A percentile compares a stretch with the other conserved stretches of the same genome.
phyloP scores from a whole-genome alignment of 35 echinoderm and acorn worm genomes.

The Acanthaster planci region DNA sequence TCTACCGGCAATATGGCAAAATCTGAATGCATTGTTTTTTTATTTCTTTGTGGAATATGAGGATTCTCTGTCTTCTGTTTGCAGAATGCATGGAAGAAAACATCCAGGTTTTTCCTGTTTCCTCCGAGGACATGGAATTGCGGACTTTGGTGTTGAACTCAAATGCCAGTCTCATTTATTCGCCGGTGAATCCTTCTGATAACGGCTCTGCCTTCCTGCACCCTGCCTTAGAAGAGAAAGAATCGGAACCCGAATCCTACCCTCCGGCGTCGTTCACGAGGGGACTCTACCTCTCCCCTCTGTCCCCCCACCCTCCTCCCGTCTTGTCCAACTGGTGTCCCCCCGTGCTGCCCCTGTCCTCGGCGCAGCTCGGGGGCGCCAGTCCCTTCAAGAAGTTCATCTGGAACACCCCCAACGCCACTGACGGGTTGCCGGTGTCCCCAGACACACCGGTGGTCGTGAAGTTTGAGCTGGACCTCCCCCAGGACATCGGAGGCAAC shows the following conservation, averaged over 20 bases:
- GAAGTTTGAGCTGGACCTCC: slow-evolving; percentile 46
- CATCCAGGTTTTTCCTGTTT: neutral
- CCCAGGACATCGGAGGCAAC: slow-evolving; percentile 47
- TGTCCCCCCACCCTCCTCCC: neutral
- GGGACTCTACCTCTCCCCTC: no score
- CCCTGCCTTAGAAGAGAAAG: neutral
- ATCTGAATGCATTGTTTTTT: no score
- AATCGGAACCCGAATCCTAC: neutral
- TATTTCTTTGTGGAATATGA: no score
- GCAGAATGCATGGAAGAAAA: neutral
- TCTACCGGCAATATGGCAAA: no score
- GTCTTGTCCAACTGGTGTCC: neutral
- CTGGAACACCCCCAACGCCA: slow-evolving; percentile 11
- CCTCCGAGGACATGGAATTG: neutral
- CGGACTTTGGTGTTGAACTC: no score
- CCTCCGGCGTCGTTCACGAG: neutral
- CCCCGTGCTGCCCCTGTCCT: neutral
- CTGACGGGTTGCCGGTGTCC: neutral
- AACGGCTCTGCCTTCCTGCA: neutral
- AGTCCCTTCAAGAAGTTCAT: slow-evolving; percentile 46
- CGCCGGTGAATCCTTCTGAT: neutral
- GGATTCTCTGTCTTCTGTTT: neutral
- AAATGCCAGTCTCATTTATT: neutral
- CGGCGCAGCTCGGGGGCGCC: neutral
- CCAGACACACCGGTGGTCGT: slow-evolving; percentile 19